phyloP scores from a whole-genome alignment of 2,797 vertebrate species.

The Gorsachius magnificus region DNA sequence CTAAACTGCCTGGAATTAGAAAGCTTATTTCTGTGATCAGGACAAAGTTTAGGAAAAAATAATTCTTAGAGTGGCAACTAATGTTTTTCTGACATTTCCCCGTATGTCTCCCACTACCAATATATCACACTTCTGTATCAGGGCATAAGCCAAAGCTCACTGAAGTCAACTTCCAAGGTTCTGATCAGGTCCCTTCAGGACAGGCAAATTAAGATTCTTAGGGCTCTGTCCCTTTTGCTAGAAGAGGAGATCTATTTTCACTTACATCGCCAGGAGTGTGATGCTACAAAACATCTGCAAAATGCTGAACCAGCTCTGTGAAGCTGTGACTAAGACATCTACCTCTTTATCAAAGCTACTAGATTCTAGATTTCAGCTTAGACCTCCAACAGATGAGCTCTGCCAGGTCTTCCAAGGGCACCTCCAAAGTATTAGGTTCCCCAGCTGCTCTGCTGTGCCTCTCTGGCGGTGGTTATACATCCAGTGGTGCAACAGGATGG shows the following conservation, averaged over 20 bases:
- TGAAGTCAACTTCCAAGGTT: neutral
- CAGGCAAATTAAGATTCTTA: neutral
- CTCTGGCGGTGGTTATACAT: neutral
- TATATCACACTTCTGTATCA: neutral
- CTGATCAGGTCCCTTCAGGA: neutral
- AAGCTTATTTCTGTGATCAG: neutral
- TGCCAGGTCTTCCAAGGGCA: neutral
- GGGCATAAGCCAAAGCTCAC: neutral
- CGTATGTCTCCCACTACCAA: neutral
- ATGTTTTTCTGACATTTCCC: neutral
- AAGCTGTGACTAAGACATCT: conserved; percentile 69
- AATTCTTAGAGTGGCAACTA: neutral
- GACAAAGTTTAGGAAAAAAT: neutral
- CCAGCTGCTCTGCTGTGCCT: neutral
- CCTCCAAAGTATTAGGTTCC: neutral
- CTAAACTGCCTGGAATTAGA: neutral
- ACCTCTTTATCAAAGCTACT: conserved; percentile 67
- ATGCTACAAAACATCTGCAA: conserved; percentile 12
- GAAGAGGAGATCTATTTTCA: neutral
- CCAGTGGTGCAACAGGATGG: neutral
- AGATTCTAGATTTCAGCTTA: conserved; percentile 2
- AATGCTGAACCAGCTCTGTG: conserved; percentile 39
- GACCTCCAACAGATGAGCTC: neutral
- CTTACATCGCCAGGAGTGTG: neutral
- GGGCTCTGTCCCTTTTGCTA: neutral